phyloP scores from a whole-genome alignment of 2,797 vertebrate species.

The Phaenicophaeus curvirostris region DNA sequence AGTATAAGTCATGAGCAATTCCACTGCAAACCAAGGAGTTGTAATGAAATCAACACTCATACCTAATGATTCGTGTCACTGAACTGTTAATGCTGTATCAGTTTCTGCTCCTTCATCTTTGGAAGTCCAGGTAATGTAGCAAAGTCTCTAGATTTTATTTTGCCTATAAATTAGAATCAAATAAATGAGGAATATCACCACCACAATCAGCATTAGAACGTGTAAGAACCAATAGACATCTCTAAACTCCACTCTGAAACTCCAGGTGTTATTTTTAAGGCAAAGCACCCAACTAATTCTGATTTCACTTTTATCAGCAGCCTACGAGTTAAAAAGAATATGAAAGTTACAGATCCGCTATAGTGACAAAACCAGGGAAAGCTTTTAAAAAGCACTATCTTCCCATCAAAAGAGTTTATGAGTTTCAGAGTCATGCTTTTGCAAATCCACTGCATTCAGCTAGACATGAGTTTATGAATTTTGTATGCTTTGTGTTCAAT shows the following conservation, averaged over 20 bases:
- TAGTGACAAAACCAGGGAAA: not conserved
- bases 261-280: not conserved
- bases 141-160: not conserved
- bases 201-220: not conserved
- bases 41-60: not conserved
- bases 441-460: not conserved
- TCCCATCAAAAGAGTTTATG: not conserved
- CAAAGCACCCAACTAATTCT: not conserved
- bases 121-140: not conserved
- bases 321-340: not conserved
- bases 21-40: not conserved
- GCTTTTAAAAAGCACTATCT: not conserved
- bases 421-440: not conserved
- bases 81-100: not conserved
- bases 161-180: not conserved
- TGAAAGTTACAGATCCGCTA: not conserved
- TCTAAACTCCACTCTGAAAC: not conserved
- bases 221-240: not conserved
- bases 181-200: not conserved
- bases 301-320: not conserved
- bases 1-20: not conserved
- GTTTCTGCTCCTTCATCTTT: not conserved
- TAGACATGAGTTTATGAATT: not conserved
- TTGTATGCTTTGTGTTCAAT: not conserved
- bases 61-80: rapidly evolving